Base-by-base conservation (phyloP, 2,113 vertebrate species). In the Hippoglossus stenolepis region DNA sequence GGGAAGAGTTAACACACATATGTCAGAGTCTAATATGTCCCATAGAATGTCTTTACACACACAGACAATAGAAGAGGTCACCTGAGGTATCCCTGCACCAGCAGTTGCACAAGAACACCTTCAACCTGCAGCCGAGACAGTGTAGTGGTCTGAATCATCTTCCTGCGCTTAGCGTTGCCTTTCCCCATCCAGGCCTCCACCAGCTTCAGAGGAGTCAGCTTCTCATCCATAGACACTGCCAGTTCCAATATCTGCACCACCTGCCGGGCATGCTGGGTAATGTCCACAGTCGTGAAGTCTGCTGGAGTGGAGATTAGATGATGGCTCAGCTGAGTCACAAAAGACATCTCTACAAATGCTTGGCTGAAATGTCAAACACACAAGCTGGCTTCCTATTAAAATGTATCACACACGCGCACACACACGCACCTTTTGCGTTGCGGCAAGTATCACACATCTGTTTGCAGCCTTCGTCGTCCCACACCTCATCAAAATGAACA, bases 401-500 rank as follows among this genome's bases (percentile, higher is more conserved):
- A 14, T 31, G 6, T 31, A 31, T 7, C 24, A 11, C 3, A 23
- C 8, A 10, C 28, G 3, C 15, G 5, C 26, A 43, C 38, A 23
- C 2, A 43, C 8, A 64, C 95, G 93, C 73, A 99, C 98, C 85
- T 57, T 83, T 86, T 15, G 92, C 92, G 69, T 94, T 91, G 7
- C 93, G 90, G 89, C 98, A 99, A 60, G 95, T 95, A 35, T 99
- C 98, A 85, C 98, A 99, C 96, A 97, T 98, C 86, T 93, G 89
- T 89, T 96, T 95, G 80, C 98, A 99, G 21, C 93, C 94, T 20
- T 95, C 90, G 35, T 97, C 94, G 18, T 97, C 95, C 98, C 97
- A 99, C 1, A 97, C 96, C 89, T 99, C 98, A 70, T 99, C 97
- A 73, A 99, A 99, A 85, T 99, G 97, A 49, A 92, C 93, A 0